Evolutionary conservation across 2,888 invertebrate species (phyloP), one percentile per base, ranked within the genome.

Genomic region (Melanostoma scalare): DNA sequence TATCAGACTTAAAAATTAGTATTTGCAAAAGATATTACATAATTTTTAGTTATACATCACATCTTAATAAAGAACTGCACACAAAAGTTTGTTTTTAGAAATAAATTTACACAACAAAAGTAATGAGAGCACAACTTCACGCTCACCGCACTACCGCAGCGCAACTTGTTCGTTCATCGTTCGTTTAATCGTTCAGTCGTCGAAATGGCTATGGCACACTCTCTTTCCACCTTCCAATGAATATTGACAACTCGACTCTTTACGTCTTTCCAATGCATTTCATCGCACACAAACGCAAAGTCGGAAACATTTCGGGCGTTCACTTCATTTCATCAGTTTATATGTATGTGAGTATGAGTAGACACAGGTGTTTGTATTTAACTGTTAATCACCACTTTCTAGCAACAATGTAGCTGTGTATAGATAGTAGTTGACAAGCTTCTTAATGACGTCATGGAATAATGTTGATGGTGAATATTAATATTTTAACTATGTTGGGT

Each of bases 161-260:
- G 50, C 79, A 56, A 50, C 50, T 73, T 31, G 30, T 65, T 48
- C 46, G 38, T 40, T 73, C 63, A 63, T 9, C 3, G 3, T 38
- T 56, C 3, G 20, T 4, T 44, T 48, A 46, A 40, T 35, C 20
- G 60, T 4, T 44, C 55, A 46, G 44, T 35, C 20, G 60, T 48
- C 20, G 20, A 20, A 20, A 20, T 55, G 56, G 71, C 53, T 69
- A 4, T 33, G 20, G 9, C 35, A 40, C 52, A 20, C 33, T 35
- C 2, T 10, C 33, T 8, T 74, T 44, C 4, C 0, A 5, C 35
- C 9, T 82, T 84, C 79, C 84, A 73, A 71, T 67, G 58, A 55
- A 71, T 79, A 74, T 46, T 84, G 84, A 84, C 84, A 84, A 84
- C 79, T 74, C 84, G 84, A 84, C 84, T 84, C 74, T 84, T 79